Percentiles rank a stretch among this genome's conserved stretches.
Conservation (phyloP, 2,113 vertebrate species). For the Cygnus buccinator region DNA sequence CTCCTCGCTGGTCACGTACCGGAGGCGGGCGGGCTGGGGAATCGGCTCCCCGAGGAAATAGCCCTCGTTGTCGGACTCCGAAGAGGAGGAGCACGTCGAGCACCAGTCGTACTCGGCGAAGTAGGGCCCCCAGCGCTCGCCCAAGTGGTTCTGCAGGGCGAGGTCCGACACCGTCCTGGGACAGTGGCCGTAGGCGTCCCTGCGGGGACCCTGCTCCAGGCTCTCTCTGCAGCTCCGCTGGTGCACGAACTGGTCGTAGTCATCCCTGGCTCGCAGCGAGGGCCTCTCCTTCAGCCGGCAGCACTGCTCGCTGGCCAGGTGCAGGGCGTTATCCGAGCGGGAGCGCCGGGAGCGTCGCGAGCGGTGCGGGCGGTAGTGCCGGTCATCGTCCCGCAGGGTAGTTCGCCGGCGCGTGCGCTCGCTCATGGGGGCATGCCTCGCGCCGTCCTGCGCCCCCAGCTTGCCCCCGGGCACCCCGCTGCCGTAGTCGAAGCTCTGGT, state of each 20-base stretch:
- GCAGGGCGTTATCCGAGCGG: constrained; percentile 95
- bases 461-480: constrained; percentile 83
- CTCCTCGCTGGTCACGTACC: constrained; percentile 94
- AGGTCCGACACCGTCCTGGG: constrained; percentile 96
- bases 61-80: constrained; percentile 96
- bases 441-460: constrained; percentile 80
- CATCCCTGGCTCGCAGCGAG: constrained; percentile 84
- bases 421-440: constrained; percentile 86
- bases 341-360: constrained; percentile 89
- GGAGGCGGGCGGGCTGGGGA: constrained; percentile 90
- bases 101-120: constrained; percentile 95
- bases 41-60: constrained; percentile 98
- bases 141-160: constrained; percentile 91
- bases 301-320: constrained; percentile 88
- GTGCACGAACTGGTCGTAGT: constrained; percentile 89
- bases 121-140: constrained; percentile 86
- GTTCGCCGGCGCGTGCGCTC: constrained; percentile 85
- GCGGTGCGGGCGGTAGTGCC: constrained; percentile 85
- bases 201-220: constrained; percentile 80
- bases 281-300: constrained; percentile 84
- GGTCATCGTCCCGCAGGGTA: constrained; percentile 78
- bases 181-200: constrained; percentile 88
- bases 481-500: constrained; percentile 91
- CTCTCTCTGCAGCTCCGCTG: constrained; percentile 85
- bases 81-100: constrained; percentile 97